Evolutionary conservation across 2,113 vertebrate genomes (phyloP), one percentile per base, ranked within the genome.

Genomic region (Crocuta crocuta): DNA sequence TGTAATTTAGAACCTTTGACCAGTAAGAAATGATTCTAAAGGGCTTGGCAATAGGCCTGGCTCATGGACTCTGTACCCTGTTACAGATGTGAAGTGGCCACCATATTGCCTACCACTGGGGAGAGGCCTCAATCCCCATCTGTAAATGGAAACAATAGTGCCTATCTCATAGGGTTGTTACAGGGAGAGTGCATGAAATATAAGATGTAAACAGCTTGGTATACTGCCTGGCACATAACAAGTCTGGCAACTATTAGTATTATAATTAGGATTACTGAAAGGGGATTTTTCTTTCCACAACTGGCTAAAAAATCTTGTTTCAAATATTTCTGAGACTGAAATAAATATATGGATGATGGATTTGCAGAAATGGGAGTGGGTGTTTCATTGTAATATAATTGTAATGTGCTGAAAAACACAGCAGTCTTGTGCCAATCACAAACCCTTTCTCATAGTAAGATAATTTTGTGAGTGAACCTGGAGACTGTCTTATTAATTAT

Each of bases 331-430:
- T 95, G 85, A 93, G 78, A 89, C 86, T 89, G 48, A 94, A 98
- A 96, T 91, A 96, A 97, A 97, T 91, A 95, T 65, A 94, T 82
- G n/a, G 89, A 79, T 84, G 94, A 95, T 89, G 89, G 65, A 96
- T 89, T 63, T 97, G 66, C 86, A 98, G 95, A 96, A 94, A 95
- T 91, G 79, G 39, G 79, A 96, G 96, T 97, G 83, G 97, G 97
- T 83, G 92, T 96, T 96, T 96, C 95, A 95, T 95, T 98, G 97
- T 96, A 96, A 97, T 94, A 90, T 97, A 97, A 97, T 95, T 92
- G 73, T 91, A 94, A 93, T 76, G 68, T 94, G 91, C 92, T 89
- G 58, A 92, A 94, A 96, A 96, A 96, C 55, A 86, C 0, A 68
- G 90, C 94, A 87, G 86, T 65, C 53, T 95, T 68, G 48, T 92